A percentile compares a stretch with the other conserved stretches of the same genome.
phyloP scores from a whole-genome alignment of 2,797 vertebrate genomes.

The Darevskia nairensis region DNA sequence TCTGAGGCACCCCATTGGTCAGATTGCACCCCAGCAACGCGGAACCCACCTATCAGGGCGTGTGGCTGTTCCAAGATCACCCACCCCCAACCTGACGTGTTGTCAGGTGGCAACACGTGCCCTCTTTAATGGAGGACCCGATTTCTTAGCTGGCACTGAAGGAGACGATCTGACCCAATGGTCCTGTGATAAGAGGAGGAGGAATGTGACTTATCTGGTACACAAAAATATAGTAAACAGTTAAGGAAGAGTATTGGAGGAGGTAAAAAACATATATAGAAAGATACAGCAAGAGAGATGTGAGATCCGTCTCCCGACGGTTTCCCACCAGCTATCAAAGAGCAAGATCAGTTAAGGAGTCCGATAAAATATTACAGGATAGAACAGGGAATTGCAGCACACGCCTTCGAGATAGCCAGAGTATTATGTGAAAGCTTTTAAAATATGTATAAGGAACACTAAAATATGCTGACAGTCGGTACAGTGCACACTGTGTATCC shows the following conservation, averaged over 20 bases:
- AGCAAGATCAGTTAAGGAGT: slow-evolving; percentile 59
- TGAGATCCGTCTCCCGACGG: slow-evolving; percentile 57
- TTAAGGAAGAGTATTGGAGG: slow-evolving; percentile 33
- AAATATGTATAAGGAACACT: slow-evolving; percentile 63
- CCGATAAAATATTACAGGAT: slow-evolving; percentile 57
- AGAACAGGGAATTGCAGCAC: slow-evolving; percentile 55
- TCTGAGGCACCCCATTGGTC: too few species aligned
- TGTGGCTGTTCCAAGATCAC: too few species aligned
- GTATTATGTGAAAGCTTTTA: slow-evolving; percentile 58
- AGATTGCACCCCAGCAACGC: too few species aligned
- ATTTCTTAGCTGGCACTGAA: slow-evolving; percentile 22
- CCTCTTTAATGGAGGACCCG: too few species aligned
- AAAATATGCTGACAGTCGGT: slow-evolving; percentile 65
- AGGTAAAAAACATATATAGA: not conserved
- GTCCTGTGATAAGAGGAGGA: slow-evolving; percentile 19
- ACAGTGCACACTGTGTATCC: slow-evolving; percentile 47
- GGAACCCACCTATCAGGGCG: too few species aligned
- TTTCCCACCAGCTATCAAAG: slow-evolving; percentile 62
- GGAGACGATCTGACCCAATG: slow-evolving; percentile 23
- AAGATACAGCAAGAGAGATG: slow-evolving; percentile 34
- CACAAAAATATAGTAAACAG: slow-evolving; percentile 19
- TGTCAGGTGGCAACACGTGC: too few species aligned
- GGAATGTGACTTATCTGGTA: not conserved
- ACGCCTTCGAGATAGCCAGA: slow-evolving; percentile 54
- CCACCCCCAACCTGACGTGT: too few species aligned